Evolutionary conservation across 2,113 vertebrate species (phyloP).

Genomic region (Calidris pygmaea): DNA sequence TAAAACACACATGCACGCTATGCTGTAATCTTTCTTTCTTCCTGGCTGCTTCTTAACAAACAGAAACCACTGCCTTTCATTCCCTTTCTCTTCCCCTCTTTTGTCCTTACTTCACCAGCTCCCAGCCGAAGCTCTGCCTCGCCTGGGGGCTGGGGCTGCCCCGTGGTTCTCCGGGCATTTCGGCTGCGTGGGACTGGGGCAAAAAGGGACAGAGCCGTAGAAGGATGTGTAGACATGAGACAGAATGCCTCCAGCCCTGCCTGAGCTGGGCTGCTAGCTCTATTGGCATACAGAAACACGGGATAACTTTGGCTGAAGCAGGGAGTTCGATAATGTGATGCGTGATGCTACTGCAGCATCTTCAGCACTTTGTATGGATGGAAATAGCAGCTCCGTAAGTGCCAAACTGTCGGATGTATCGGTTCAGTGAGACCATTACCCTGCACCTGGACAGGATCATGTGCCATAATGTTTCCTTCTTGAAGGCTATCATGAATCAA

Average conservation of each 20-base stretch:
- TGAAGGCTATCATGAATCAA: neutral
- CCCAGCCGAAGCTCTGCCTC: neutral
- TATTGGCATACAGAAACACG: neutral
- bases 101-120: neutral
- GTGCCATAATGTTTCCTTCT: neutral
- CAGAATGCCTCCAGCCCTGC: neutral
- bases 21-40: constrained; percentile 31
- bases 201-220: neutral
- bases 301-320: neutral
- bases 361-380: neutral
- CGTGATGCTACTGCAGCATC: neutral
- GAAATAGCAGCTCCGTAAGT: neutral
- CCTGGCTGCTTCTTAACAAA: constrained; percentile 4
- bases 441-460: neutral
- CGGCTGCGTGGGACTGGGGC: neutral
- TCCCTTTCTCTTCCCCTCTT: neutral
- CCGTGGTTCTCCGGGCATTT: rapidly evolving
- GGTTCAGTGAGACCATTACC: neutral
- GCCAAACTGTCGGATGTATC: neutral
- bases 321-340: neutral
- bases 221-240: neutral
- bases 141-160: neutral
- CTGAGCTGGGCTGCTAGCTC: neutral
- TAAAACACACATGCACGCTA: neutral
- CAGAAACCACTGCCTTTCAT: constrained; percentile 7